Evolutionary conservation across 1,140 invertebrate species (phyloP), one percentile per base, ranked within the genome.

Genomic region (Ips nitidus): DNA sequence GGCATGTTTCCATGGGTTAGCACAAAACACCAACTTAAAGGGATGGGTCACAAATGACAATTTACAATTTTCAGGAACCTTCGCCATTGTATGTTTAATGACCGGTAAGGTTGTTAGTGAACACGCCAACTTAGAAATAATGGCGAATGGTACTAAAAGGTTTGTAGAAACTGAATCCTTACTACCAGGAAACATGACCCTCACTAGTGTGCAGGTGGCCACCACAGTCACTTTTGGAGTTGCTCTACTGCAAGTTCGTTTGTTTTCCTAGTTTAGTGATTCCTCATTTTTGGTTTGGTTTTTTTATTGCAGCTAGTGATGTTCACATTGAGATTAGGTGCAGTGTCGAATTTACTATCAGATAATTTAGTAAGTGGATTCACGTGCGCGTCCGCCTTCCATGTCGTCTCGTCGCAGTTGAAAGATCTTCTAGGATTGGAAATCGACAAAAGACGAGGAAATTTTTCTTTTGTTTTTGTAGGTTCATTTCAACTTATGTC

Each of bases 341-440:
- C 92, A 38, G 85, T 98, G 64, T 89, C 92, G 1, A 88, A 91
- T 0, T 84, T 97, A 42, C 85, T 98, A 4, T 94, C 93, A 1
- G 94, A 97, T 76, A 91, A 93, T 2, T 84, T 98, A 71, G 91
- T 98, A 1, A 94, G 90, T 73, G 94, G 94, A 1, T 97, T 97
- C 77, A 97, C 94, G 1, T 95, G 93, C 0, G 94, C 90, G 1
- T 93, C 94, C 2, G 93, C 94, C 0, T 84, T 95, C 66, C 92
- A 97, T 76, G 95, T 98, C 4, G 84, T 95, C 8, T 88, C 89
- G 0, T 95, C 94, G 3, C 95, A 98, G 82, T 80, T 97, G 2
- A 94, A 94, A 78, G 91, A 94, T 79, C 83, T 98, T 1, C 83
- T 97, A 58, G 95, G 95, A 0, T 77, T 97, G 0, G 79, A 80